phyloP scores from a whole-genome alignment of 1,140 invertebrate species.

The Drosophila punjabiensis region DNA sequence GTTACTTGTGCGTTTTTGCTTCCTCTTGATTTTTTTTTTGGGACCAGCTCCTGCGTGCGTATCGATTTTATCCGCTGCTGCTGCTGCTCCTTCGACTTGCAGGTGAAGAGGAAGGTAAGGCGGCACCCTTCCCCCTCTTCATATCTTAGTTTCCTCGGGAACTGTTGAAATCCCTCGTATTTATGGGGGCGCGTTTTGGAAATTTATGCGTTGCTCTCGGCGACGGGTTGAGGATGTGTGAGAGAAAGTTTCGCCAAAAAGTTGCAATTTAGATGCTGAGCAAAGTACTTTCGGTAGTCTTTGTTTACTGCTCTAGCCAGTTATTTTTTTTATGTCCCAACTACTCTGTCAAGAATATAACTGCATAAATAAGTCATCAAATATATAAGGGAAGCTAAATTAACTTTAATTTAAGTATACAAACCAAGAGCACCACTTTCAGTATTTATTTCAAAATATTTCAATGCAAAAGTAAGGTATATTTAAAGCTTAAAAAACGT shows the following conservation, averaged over 20 bases:
- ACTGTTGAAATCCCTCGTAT: constrained; percentile 49
- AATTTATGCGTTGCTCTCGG: constrained; percentile 30
- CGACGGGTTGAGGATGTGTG: constrained; percentile 4
- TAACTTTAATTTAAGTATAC: background rate
- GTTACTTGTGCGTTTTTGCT: background rate
- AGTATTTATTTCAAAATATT: background rate
- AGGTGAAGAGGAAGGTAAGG: constrained; percentile 4
- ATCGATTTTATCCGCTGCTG: constrained; percentile 66
- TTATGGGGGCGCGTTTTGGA: constrained; percentile 51
- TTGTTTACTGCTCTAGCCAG: constrained; percentile 13
- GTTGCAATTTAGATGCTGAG: constrained; percentile 50
- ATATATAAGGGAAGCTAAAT: background rate
- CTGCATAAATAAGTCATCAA: background rate
- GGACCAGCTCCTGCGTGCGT: constrained; percentile 35
- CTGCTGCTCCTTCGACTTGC: constrained; percentile 26
- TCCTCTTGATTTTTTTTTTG: background rate
- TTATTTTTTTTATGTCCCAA: background rate
- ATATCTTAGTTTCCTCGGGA: constrained; percentile 19
- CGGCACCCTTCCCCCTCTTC: background rate
- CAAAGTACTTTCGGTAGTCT: constrained; percentile 34
- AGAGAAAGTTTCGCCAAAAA: constrained; percentile 43
- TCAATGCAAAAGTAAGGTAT: no score
- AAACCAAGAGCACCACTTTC: background rate
- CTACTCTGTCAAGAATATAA: background rate
- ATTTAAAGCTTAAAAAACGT: background rate